Conservation (phyloP, 2,888 invertebrate species). For the Chymomyza procnemis region DNA sequence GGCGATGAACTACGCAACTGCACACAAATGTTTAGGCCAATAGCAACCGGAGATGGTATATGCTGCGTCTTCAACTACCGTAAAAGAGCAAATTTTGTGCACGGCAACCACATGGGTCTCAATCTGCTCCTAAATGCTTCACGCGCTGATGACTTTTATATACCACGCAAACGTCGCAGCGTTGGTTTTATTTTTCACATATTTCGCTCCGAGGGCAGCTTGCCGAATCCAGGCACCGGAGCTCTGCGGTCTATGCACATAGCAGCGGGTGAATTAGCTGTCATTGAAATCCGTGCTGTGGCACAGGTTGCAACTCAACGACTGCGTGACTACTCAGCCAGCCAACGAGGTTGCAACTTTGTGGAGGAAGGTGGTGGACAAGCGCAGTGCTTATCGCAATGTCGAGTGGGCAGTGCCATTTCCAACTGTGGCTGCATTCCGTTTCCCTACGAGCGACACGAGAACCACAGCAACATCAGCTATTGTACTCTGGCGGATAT, state of each 20-base stretch:
- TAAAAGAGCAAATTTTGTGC: neutral
- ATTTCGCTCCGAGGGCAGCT: constrained; percentile 48
- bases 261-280: constrained; percentile 42
- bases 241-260: constrained; percentile 45
- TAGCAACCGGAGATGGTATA: constrained; percentile 45
- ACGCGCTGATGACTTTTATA: constrained; percentile 54
- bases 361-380: constrained; percentile 47
- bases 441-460: constrained; percentile 27
- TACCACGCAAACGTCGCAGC: constrained; percentile 28
- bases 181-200: constrained; percentile 57
- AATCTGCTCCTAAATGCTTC: constrained; percentile 61
- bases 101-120: constrained; percentile 44
- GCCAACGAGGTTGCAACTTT: constrained; percentile 65
- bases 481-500: constrained; percentile 62
- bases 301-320: constrained; percentile 44
- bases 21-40: constrained; percentile 46
- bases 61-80: constrained; percentile 68
- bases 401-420: constrained; percentile 49
- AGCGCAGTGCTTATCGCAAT: constrained; percentile 59
- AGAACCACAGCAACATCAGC: constrained; percentile 14
- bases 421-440: constrained; percentile 66
- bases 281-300: constrained; percentile 40
- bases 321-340: constrained; percentile 37
- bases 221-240: constrained; percentile 46
- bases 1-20: constrained; percentile 46